Conservation (phyloP, 2,113 vertebrate genomes). For the Sorex fumeus region DNA sequence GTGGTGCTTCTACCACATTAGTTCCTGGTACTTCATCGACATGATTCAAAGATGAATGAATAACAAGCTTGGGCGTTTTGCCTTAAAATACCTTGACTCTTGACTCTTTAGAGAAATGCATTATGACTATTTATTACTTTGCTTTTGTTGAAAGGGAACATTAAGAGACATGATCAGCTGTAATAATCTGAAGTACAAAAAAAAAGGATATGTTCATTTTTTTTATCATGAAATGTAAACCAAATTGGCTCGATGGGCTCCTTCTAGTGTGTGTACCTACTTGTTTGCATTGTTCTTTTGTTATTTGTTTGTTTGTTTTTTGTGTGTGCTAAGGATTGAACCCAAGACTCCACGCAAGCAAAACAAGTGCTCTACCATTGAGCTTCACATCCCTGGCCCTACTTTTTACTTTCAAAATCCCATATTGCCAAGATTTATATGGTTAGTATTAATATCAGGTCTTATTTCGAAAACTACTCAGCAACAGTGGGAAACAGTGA, state of each 20-base stretch:
- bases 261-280: background rate
- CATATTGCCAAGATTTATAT: background rate
- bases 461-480: background rate
- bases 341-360: no score
- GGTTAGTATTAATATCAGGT: background rate
- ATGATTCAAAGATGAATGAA: background rate
- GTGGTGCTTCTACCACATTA: background rate
- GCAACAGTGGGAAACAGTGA: background rate
- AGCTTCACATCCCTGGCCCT: no score
- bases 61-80: background rate
- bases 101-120: background rate
- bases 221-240: background rate
- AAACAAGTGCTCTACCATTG: no score
- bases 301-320: no score
- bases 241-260: background rate
- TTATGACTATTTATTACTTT: background rate
- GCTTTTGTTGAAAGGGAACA: background rate
- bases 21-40: background rate
- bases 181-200: background rate
- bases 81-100: conserved; percentile 1
- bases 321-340: no score
- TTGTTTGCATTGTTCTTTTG: no score
- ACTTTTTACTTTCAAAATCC: conserved; percentile 2
- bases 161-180: background rate
- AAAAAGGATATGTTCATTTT: background rate